Evolutionary conservation across 30 jellyfish, hydroid and myxozoan species (phyloP).

Genomic region (Nemopilema nomurai): DNA sequence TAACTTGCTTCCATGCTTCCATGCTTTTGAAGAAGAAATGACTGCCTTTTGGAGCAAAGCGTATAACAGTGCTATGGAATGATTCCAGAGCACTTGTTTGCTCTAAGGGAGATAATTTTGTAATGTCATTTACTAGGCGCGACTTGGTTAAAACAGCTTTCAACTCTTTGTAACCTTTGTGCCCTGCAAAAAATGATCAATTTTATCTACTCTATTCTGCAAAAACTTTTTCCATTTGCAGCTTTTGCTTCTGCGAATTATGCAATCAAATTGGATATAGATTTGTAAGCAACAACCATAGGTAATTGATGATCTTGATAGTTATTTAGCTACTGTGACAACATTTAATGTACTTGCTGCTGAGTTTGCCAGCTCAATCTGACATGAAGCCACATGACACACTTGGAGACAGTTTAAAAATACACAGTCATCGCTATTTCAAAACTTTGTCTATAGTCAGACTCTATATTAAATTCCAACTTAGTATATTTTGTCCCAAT

Average conservation of each 20-base stretch:
- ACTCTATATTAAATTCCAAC: too few species aligned
- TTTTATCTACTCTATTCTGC: neutral
- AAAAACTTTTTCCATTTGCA: neutral
- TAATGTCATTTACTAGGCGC: slow-evolving; percentile 19
- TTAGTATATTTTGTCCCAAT: too few species aligned
- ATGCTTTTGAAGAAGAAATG: neutral
- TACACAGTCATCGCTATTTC: neutral
- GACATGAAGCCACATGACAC: neutral
- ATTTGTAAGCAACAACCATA: neutral
- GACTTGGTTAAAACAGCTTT: slow-evolving; percentile 2
- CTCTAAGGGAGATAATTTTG: slow-evolving; percentile 20
- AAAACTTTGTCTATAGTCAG: too few species aligned
- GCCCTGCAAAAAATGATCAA: neutral
- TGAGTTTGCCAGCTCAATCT: neutral
- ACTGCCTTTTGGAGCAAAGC: slow-evolving; percentile 36
- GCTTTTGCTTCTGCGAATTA: neutral
- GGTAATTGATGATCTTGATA: neutral
- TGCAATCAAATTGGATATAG: neutral
- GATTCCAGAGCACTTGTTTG: slow-evolving; percentile 51
- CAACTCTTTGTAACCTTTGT: slow-evolving; percentile 37
- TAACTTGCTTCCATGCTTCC: slow-evolving; percentile 17
- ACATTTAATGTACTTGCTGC: neutral
- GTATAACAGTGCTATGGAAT: slow-evolving; percentile 16
- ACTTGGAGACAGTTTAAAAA: neutral
- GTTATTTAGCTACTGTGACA: neutral